These are phyloP conservation scores for Columba livia DNA, from an alignment of 2,113 vertebrate species.

Conservation along the genomic window DNA sequence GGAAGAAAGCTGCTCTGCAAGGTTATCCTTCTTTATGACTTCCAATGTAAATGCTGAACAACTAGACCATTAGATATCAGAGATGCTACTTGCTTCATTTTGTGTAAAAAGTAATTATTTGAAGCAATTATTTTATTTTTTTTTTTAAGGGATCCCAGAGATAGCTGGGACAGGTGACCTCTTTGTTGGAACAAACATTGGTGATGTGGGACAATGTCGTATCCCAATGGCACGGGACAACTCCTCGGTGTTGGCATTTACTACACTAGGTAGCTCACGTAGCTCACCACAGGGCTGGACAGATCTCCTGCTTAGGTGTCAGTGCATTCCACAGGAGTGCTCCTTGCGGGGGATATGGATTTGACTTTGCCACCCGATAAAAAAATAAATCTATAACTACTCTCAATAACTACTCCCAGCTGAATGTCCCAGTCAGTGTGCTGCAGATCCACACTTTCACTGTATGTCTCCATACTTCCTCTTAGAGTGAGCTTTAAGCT, in stretches of 20 bases:
- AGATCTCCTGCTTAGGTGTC: neutral
- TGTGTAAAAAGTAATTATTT: neutral
- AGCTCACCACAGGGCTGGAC: neutral
- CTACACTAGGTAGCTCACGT: neutral
- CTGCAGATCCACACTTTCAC: neutral
- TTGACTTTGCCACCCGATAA: neutral
- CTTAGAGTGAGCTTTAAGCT: neutral
- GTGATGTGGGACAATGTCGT: neutral
- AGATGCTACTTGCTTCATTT: neutral
- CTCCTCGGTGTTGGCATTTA: neutral
- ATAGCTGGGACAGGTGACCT: neutral
- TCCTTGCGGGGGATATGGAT: neutral
- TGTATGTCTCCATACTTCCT: neutral
- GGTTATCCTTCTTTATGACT: neutral
- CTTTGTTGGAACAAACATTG: neutral
- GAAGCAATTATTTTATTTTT: neutral
- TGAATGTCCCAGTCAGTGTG: neutral
- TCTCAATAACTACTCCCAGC: rapidly evolving
- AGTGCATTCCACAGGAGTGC: neutral
- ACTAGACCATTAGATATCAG: neutral
- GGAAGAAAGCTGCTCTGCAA: neutral
- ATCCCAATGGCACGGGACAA: neutral
- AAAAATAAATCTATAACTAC: neutral
- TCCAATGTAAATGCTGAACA: neutral
- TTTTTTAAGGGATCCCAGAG: rapidly evolving